Evolutionary conservation across 2,888 invertebrate species (phyloP), one percentile per base, ranked within the genome.

Genomic region (Dolomedes plantarius): DNA sequence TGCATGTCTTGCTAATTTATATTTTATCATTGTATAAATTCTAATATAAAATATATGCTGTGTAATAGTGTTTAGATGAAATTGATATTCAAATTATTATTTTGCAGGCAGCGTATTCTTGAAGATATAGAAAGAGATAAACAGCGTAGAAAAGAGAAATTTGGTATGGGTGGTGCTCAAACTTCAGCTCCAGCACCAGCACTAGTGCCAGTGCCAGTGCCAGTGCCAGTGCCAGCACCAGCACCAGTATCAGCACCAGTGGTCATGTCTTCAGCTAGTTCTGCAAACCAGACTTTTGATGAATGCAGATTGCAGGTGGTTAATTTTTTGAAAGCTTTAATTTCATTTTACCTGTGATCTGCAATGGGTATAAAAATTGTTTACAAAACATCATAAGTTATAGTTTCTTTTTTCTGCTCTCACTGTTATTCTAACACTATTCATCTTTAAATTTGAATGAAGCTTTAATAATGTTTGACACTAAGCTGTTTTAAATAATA

Each of bases 41-140:
- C n/a, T n/a, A n/a, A n/a, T n/a, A n/a, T n/a, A n/a, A n/a, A n/a
- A n/a, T n/a, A n/a, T n/a, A n/a, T n/a, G n/a, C n/a, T n/a, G n/a
- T n/a, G n/a, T n/a, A n/a, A n/a, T n/a, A n/a, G n/a, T n/a, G n/a
- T n/a, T n/a, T n/a, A n/a, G n/a, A n/a, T n/a, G n/a, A n/a, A n/a
- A n/a, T 27, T 62, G n/a, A 62, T 3, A 19, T 27, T 0, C 0
- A 19, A 11, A 1, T 1, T 13, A 62, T 56, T 19, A 56, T 56
- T 56, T 19, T 56, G 56, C 5, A 92, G 92, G 80, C 91, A 97
- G 77, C 93, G 95, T 83, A 96, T 98, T 0, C 94, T 94, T 73
- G 96, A 96, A 31, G 96, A 97, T 92, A 98, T 98, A 88, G 97
- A 97, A 91, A 94, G 95, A 29, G 98, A 98, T 91, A 97, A 95